phyloP scores from a whole-genome alignment of 2,888 invertebrate species.

The Trichopria drosophilae region DNA sequence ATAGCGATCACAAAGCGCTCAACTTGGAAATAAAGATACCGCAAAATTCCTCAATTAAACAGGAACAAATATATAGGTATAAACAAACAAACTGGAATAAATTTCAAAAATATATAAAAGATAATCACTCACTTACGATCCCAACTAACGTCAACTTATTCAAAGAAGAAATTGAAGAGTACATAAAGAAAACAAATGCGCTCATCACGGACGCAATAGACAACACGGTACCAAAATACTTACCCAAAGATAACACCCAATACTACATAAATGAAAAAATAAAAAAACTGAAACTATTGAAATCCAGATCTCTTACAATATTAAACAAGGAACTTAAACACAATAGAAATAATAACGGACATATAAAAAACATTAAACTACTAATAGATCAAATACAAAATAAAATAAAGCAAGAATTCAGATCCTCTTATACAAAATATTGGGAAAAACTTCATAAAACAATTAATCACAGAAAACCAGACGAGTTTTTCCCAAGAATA shows the following conservation, averaged over 20 bases:
- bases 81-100: constrained; percentile 2
- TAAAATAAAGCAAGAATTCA: background rate
- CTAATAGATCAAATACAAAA: background rate
- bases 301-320: background rate
- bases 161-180: background rate
- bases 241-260: background rate
- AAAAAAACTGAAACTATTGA: constrained; percentile 1
- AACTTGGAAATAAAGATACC: background rate
- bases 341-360: background rate
- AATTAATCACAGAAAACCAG: background rate
- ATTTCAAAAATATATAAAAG: background rate
- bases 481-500: background rate
- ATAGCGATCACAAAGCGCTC: background rate
- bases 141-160: background rate
- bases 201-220: background rate
- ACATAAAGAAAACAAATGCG: background rate
- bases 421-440: background rate
- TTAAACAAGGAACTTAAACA: background rate
- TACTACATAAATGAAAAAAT: background rate
- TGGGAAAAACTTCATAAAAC: background rate
- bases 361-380: background rate
- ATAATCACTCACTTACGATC: background rate
- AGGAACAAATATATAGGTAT: background rate
- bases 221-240: background rate
- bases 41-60: background rate